phyloP scores from a whole-genome alignment of 2,797 vertebrate genomes.

The Setipinna tenuifilis region DNA sequence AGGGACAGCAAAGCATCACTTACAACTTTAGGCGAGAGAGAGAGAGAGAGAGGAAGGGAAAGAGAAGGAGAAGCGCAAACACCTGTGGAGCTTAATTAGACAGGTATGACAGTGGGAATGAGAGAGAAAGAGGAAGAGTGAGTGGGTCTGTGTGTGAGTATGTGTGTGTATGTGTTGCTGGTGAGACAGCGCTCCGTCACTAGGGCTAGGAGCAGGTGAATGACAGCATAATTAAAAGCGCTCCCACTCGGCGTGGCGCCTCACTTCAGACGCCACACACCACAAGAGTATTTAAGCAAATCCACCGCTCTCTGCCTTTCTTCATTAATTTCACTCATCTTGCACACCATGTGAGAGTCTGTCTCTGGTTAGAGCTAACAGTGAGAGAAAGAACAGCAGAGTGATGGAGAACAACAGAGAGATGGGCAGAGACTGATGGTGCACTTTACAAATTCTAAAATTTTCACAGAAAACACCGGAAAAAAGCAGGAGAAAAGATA shows the following conservation, averaged over 20 bases:
- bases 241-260: slow-evolving; percentile 40
- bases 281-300: slow-evolving; percentile 28
- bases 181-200: slow-evolving; percentile 42
- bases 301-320: not conserved
- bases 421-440: not conserved
- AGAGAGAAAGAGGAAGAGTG: too few species aligned
- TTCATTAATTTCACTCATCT: slow-evolving; percentile 21
- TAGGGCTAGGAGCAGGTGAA: slow-evolving; percentile 60
- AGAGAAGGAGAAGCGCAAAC: too few species aligned
- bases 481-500: too few species aligned
- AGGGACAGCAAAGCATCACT: not conserved
- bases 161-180: slow-evolving; percentile 29
- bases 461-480: too few species aligned
- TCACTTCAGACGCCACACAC: not conserved
- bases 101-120: slow-evolving; percentile 22
- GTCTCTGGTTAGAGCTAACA: not conserved
- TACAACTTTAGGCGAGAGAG: too few species aligned
- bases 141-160: too few species aligned
- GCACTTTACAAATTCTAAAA: not conserved
- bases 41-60: too few species aligned
- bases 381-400: not conserved
- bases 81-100: too few species aligned
- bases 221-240: slow-evolving; percentile 62
- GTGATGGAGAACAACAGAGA: not conserved
- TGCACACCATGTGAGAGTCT: not conserved